A percentile compares a stretch with the other conserved stretches of the same genome.
Conservation (phyloP, 2,797 vertebrate species). For the Rhincodon typus region DNA sequence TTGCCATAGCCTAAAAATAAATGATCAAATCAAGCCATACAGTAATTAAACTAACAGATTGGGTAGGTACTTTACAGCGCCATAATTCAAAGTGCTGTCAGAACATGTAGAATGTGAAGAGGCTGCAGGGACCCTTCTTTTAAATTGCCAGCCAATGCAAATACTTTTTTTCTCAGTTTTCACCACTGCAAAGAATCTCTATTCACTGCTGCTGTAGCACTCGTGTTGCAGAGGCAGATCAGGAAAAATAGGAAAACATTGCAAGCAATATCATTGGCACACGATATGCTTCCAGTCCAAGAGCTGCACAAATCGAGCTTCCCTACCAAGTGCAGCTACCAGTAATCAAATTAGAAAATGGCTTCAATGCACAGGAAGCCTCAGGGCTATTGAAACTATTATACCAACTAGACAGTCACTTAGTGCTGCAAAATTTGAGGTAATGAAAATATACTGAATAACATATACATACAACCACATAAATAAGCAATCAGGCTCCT, state of each 20-base stretch:
- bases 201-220: neutral
- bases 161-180: neutral
- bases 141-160: neutral
- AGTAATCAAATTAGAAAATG: neutral
- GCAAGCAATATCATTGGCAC: neutral
- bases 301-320: neutral
- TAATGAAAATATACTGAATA: too few species aligned
- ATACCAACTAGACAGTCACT: too few species aligned
- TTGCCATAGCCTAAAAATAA: neutral
- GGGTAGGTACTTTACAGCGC: neutral
- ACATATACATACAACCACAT: too few species aligned
- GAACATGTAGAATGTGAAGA: neutral
- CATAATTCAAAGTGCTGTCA: neutral
- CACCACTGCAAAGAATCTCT: neutral
- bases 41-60: neutral
- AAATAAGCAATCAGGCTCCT: too few species aligned
- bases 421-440: too few species aligned
- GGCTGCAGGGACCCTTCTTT: neutral
- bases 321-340: neutral
- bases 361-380: neutral
- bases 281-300: neutral
- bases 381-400: too few species aligned
- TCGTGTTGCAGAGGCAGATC: neutral
- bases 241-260: neutral
- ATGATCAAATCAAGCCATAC: neutral